A percentile compares a stretch with the other conserved stretches of the same genome.
Evolutionary conservation across 2,888 invertebrate species (phyloP).

Genomic region (Melikaiella ostensackeni): DNA sequence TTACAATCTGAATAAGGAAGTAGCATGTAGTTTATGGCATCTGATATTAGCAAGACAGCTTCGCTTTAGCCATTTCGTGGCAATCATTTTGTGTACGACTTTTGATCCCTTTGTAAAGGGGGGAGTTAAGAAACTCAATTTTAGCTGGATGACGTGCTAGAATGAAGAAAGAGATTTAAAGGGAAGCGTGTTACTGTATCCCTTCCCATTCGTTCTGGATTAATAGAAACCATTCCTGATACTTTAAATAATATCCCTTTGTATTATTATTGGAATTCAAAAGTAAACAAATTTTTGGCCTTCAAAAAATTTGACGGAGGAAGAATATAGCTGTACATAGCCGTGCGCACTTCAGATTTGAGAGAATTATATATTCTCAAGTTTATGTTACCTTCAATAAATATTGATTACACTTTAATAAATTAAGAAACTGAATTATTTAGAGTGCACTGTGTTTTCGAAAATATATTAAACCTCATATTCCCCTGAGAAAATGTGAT

Average conservation of each 20-base stretch:
- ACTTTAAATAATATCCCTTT: not conserved
- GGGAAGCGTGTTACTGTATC: not conserved
- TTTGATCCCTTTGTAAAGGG: conserved; percentile 1
- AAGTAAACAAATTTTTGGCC: too few species aligned
- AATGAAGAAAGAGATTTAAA: conserved; percentile 16
- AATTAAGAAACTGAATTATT: too few species aligned
- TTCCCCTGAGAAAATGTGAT: not conserved
- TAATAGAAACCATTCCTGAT: not conserved
- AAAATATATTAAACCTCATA: not conserved
- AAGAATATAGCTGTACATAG: too few species aligned
- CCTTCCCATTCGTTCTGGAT: not conserved
- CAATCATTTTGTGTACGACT: not conserved
- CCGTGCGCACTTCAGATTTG: too few species aligned
- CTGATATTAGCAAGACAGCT: not conserved
- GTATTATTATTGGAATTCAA: too few species aligned
- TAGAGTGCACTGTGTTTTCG: not conserved
- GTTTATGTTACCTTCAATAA: too few species aligned
- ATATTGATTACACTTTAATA: too few species aligned
- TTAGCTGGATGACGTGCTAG: conserved; percentile 14
- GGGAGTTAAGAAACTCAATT: conserved; percentile 2
- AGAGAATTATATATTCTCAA: too few species aligned
- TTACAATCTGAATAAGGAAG: not conserved
- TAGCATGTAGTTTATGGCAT: not conserved
- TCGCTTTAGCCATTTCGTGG: not conserved
- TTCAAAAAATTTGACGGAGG: too few species aligned